Evolutionary conservation across 2,113 vertebrate genomes (phyloP), one percentile per base, ranked within the genome.

Genomic region (Tachysurus fulvidraco): DNA sequence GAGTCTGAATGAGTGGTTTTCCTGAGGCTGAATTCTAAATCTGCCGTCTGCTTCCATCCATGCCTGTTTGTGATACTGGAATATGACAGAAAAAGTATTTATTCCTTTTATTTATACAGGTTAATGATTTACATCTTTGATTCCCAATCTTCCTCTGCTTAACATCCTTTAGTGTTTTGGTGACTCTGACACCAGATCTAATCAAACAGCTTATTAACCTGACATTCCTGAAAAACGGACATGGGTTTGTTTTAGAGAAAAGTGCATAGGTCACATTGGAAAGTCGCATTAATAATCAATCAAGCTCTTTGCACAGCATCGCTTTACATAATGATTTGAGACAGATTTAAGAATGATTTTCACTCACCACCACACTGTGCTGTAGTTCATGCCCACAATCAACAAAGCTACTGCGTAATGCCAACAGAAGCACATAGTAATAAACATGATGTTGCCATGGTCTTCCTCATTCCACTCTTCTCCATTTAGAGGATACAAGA

Each of bases 381-480:
- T 78, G 83, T 95, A 95, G 85, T 92, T 96, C 25, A 91, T 0
- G 1, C 87, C 81, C 52, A 96, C 88, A 28, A 97, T 69, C 50
- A 94, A 84, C 79, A 96, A 30, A 1, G 97, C 94, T 0, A 91
- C 91, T 3, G 95, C 91, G 57, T 96, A 94, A 92, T 99, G 98
- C 98, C 98, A 99, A 92, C 97, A 98, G 94, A 97, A 99, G 89
- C 98, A 99, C 97, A 99, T 97, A 0, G 97, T 98, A 92, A 98
- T 90, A 59, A 99, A 99, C 96, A 98, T 99, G 91, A 97, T 60
- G 91, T 99, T 99, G 55, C 0, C 69, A 0, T 97, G 95, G 17
- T 91, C 91, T 0, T 89, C 41, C 88, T 95, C 89, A 80, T 97
- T 92, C 98, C 98, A 99, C 5, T 82, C 0, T 0, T 90, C 90